These are phyloP conservation scores for Lepilemur ruficaudatus DNA, from an alignment of 2,797 vertebrate species.

Conservation along the genomic window DNA sequence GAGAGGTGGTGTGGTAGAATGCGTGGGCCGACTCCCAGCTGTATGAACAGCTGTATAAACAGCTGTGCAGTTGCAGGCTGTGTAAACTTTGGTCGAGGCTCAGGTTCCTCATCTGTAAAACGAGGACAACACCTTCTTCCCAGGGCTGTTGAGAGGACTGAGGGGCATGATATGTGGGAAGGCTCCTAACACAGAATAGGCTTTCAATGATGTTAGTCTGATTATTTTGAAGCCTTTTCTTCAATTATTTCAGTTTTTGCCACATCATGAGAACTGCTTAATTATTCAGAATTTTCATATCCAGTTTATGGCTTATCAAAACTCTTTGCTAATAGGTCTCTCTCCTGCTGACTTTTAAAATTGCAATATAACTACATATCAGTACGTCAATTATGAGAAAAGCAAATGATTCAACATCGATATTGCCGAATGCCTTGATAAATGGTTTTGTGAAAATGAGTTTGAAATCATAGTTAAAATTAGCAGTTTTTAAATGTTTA, in stretches of 20 bases:
- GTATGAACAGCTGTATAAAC: no score
- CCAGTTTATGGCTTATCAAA: background rate
- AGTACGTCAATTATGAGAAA: slow-evolving; percentile 5
- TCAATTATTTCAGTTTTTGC: background rate
- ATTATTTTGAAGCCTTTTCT: background rate
- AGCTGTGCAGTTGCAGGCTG: background rate
- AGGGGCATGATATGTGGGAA: background rate
- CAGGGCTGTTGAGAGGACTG: background rate
- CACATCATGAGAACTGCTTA: background rate
- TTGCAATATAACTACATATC: background rate
- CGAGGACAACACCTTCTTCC: background rate
- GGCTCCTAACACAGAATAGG: background rate
- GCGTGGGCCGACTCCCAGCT: rapidly evolving
- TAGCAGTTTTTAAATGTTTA: background rate
- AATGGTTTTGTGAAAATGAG: background rate
- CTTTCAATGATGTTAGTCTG: background rate
- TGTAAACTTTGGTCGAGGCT: background rate
- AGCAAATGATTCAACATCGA: background rate
- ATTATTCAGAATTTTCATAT: slow-evolving; percentile 34
- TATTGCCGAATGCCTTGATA: background rate
- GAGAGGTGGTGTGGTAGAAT: background rate
- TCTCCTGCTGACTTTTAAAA: slow-evolving; percentile 19
- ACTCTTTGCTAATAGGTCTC: background rate
- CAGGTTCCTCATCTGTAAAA: background rate
- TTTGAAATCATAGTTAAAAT: background rate